These are phyloP conservation scores for Molossus alvarezi DNA, from an alignment of 2,797 vertebrate genomes.

Conservation along the genomic window DNA sequence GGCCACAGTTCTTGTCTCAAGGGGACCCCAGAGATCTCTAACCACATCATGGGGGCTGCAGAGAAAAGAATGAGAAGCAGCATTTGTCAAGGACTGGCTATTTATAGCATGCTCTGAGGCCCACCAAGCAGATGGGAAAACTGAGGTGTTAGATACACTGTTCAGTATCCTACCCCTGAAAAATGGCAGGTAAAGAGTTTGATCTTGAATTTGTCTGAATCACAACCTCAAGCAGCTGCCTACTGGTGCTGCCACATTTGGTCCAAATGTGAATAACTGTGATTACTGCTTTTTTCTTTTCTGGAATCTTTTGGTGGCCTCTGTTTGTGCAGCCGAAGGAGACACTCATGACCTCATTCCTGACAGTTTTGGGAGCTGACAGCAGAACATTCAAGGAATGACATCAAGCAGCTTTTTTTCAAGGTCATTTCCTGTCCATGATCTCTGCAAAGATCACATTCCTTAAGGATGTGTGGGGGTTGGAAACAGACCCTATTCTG, in stretches of 20 bases:
- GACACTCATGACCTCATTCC: conserved; percentile 63
- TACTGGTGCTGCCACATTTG: not conserved
- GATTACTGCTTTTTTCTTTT: not conserved
- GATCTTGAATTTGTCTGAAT: not conserved
- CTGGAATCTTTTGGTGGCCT: conserved; percentile 61
- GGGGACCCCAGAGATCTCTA: not conserved
- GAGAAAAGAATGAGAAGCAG: not conserved
- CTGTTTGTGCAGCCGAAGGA: conserved; percentile 73
- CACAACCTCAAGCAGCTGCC: not conserved
- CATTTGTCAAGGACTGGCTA: not conserved
- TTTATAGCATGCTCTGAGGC: rapidly evolving
- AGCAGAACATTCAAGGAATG: conserved; percentile 72
- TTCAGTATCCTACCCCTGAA: not conserved
- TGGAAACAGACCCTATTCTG: conserved; percentile 50
- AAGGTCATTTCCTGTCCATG: conserved; percentile 79
- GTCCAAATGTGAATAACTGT: not conserved
- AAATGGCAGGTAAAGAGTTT: no score
- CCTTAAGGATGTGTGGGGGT: conserved; percentile 31
- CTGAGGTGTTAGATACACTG: not conserved
- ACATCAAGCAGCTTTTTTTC: conserved; percentile 74
- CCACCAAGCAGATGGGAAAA: not conserved
- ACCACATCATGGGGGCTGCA: not conserved
- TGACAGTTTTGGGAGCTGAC: conserved; percentile 69
- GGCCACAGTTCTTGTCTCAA: not conserved
- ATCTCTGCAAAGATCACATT: conserved; percentile 74